These are phyloP conservation scores for Phalera bucephala DNA, from an alignment of 2,888 invertebrate genomes.

Conservation along the genomic window DNA sequence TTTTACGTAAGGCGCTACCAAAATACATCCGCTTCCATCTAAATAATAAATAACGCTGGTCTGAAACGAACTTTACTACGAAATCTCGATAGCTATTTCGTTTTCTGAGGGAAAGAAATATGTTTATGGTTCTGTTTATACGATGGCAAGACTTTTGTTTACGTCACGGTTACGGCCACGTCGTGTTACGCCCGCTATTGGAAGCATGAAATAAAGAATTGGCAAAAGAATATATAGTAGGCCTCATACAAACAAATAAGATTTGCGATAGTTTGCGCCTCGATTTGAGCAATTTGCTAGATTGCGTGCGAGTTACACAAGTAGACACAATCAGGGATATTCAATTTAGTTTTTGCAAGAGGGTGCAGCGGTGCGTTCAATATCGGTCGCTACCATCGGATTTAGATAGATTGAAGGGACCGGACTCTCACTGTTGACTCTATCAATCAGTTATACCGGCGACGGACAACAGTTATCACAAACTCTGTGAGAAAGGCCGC, in stretches of 20 bases:
- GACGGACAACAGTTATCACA: constrained; percentile 23
- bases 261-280: constrained; percentile 6
- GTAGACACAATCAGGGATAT: constrained; percentile 39
- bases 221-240: constrained; percentile 7
- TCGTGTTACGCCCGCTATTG: constrained; percentile 16
- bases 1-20: constrained; percentile 14
- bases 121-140: constrained; percentile 38
- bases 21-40: constrained; percentile 31
- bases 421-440: constrained; percentile 31
- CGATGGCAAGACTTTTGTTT: constrained; percentile 32
- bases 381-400: constrained; percentile 46
- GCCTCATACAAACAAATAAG: constrained; percentile 13
- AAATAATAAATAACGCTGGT: constrained; percentile 37
- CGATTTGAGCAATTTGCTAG: constrained; percentile 11
- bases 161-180: constrained; percentile 26
- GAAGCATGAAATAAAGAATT: constrained; percentile 13
- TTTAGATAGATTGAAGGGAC: constrained; percentile 45
- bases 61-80: constrained; percentile 34
- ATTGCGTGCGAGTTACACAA: constrained; percentile 15
- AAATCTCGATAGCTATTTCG: constrained; percentile 32
- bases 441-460: constrained; percentile 43
- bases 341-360: constrained; percentile 61
- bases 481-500: constrained; percentile 13
- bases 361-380: constrained; percentile 51
- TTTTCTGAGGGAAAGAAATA: constrained; percentile 34